phyloP scores from a whole-genome alignment of 2,113 vertebrate genomes.

The Pseudopodoces humilis region DNA sequence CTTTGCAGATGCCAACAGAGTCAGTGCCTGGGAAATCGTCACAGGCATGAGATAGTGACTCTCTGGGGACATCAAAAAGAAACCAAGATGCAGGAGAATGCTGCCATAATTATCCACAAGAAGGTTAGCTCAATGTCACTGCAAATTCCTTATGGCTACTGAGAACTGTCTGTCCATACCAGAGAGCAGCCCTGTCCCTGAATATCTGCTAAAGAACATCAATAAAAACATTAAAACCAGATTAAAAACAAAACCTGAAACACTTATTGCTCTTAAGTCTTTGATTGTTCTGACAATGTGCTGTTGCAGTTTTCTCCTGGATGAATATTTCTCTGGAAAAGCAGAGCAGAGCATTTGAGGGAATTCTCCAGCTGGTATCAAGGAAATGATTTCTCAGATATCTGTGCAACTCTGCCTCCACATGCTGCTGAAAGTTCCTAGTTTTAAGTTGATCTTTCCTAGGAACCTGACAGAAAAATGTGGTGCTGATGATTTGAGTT shows the following conservation, averaged over 20 bases:
- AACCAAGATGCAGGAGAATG: neutral
- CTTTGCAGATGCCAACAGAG: neutral
- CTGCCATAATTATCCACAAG: neutral
- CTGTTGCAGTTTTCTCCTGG: neutral
- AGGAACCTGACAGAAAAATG: neutral
- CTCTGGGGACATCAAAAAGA: constrained; percentile 15
- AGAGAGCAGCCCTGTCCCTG: neutral
- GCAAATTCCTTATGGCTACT: constrained; percentile 2
- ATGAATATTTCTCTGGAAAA: neutral
- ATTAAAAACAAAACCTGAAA: neutral
- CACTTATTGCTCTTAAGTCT: neutral
- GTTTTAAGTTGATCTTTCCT: neutral
- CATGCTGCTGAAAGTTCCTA: neutral
- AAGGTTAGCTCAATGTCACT: constrained; percentile 38
- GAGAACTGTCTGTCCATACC: neutral
- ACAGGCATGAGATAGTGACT: neutral
- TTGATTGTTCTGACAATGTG: neutral
- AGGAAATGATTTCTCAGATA: neutral
- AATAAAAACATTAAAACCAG: neutral
- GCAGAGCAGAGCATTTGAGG: neutral
- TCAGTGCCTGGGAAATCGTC: neutral
- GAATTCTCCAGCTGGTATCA: neutral
- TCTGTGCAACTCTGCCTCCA: neutral
- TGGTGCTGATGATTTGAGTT: neutral
- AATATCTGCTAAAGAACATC: neutral